These are phyloP conservation scores for Malurus splendens DNA, from an alignment of 2,797 vertebrate genomes.

Conservation along the genomic window DNA sequence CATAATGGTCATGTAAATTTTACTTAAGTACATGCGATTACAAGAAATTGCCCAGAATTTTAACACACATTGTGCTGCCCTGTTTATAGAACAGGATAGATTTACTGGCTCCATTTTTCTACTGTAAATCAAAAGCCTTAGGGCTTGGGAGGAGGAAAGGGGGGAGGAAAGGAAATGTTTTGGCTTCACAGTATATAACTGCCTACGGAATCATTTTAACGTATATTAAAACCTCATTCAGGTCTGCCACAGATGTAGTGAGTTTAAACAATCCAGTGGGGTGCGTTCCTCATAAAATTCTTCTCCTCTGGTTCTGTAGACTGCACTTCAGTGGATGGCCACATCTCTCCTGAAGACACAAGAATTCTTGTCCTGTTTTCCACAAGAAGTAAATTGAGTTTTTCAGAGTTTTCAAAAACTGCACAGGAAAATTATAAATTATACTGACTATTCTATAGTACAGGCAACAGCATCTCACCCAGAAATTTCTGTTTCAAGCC, in stretches of 20 bases:
- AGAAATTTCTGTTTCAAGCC: neutral
- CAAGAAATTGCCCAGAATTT: slow-evolving; percentile 68
- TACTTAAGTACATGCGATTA: slow-evolving; percentile 65
- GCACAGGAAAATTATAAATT: neutral
- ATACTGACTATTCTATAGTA: neutral
- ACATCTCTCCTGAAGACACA: neutral
- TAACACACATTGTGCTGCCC: slow-evolving; percentile 48
- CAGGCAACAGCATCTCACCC: neutral
- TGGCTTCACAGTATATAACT: slow-evolving; percentile 31
- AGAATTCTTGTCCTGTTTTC: neutral
- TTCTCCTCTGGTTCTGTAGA: neutral
- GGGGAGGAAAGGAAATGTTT: slow-evolving; percentile 31
- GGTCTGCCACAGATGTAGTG: neutral
- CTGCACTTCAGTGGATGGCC: neutral
- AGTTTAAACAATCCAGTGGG: neutral
- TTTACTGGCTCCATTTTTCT: slow-evolving; percentile 40
- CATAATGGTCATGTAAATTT: slow-evolving; percentile 64
- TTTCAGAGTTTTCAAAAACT: neutral
- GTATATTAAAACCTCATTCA: slow-evolving; percentile 27
- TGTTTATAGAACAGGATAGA: slow-evolving; percentile 64
- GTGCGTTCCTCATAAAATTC: neutral
- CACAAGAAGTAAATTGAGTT: neutral
- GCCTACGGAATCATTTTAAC: slow-evolving; percentile 14
- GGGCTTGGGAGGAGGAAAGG: neutral
- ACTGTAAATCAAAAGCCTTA: slow-evolving; percentile 38